Evolutionary conservation across 1,140 invertebrate genomes (phyloP).

Genomic region (Contarinia nasturtii): DNA sequence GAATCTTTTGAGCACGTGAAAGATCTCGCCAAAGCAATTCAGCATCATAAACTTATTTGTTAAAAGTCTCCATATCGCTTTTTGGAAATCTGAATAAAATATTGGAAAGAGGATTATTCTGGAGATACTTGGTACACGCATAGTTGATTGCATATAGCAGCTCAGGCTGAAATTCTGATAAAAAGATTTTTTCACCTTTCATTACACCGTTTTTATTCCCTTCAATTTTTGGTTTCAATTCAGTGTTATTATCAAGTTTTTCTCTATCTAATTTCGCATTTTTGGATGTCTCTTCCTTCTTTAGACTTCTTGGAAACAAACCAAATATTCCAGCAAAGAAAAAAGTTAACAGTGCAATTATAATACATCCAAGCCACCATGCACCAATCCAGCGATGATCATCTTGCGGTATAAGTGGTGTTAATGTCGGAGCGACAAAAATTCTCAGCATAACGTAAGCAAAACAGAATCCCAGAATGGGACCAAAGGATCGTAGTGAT

Average conservation of each 20-base stretch:
- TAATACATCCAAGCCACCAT: constrained; percentile 50
- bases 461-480: constrained; percentile 17
- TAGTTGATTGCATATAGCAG: too few relatives aligned
- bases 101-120: not conserved
- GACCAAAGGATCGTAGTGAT: constrained; percentile 18
- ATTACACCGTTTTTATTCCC: not conserved
- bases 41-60: constrained; percentile 35
- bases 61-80: constrained; percentile 34
- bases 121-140: too few relatives aligned
- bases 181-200: too few relatives aligned
- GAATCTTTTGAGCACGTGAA: constrained; percentile 45
- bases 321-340: constrained; percentile 34
- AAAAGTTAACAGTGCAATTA: constrained; percentile 32
- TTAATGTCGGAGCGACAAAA: constrained; percentile 40
- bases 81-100: constrained; percentile 28
- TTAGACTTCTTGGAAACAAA: constrained; percentile 34
- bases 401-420: constrained; percentile 36
- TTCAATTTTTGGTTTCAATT: not conserved
- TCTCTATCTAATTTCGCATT: not conserved
- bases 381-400: constrained; percentile 46
- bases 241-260: not conserved
- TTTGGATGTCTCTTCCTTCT: constrained; percentile 6
- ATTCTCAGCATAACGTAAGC: constrained; percentile 36
- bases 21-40: constrained; percentile 35
- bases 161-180: too few relatives aligned